phyloP scores from a whole-genome alignment of 2,888 invertebrate genomes.

The Rhagonycha lutea region DNA sequence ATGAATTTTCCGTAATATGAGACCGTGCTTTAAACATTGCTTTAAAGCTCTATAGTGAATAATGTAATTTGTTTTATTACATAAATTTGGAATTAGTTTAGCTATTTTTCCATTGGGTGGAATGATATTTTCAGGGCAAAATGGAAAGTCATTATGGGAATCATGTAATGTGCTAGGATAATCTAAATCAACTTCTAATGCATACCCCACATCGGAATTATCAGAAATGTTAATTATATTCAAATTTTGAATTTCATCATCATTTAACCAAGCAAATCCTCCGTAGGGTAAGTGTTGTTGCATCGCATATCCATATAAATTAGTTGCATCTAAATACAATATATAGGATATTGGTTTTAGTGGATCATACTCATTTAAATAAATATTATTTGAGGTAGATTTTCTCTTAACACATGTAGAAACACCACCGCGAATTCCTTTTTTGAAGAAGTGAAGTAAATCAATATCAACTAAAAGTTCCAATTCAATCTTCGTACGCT shows the following conservation, averaged over 20 bases:
- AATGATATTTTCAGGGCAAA: constrained; percentile 37
- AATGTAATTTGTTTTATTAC: constrained; percentile 40
- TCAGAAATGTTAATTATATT: background rate
- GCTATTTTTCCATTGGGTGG: constrained; percentile 21
- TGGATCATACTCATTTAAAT: no score
- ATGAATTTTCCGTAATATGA: constrained; percentile 41
- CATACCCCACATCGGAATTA: constrained; percentile 33
- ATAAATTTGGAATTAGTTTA: constrained; percentile 38
- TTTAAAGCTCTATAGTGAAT: constrained; percentile 42
- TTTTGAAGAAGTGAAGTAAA: no score
- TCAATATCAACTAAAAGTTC: no score
- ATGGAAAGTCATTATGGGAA: constrained; percentile 41
- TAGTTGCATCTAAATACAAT: no score
- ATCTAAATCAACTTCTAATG: constrained; percentile 42
- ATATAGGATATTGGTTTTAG: no score
- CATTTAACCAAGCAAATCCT: constrained; percentile 1
- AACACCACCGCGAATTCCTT: no score
- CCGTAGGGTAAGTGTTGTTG: background rate
- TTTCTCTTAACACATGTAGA: no score
- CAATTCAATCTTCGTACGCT: no score
- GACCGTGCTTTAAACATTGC: constrained; percentile 40
- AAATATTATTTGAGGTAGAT: no score
- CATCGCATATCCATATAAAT: background rate
- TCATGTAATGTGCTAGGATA: constrained; percentile 35
- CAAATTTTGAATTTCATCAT: background rate